These are phyloP conservation scores for Chaenocephalus aceratus DNA, from an alignment of 2,113 vertebrate genomes.

Conservation along the genomic window DNA sequence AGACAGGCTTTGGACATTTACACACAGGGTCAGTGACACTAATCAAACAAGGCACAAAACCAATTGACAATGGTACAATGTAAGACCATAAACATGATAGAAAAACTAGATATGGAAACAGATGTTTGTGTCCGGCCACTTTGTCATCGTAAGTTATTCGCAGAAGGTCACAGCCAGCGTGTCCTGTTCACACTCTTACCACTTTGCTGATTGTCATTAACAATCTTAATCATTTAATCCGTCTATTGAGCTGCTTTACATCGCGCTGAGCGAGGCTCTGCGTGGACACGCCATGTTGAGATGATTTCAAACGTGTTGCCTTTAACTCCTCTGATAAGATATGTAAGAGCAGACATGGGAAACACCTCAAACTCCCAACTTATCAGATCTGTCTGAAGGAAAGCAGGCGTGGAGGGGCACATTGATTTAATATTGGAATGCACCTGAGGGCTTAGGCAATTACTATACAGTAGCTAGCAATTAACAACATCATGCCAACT, in stretches of 20 bases:
- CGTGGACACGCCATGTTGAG: neutral
- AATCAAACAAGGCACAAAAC: slow-evolving; percentile 76
- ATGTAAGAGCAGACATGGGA: neutral
- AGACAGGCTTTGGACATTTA: slow-evolving; percentile 41
- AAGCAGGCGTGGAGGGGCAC: neutral
- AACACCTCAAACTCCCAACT: neutral
- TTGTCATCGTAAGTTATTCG: slow-evolving; percentile 7
- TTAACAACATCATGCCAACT: neutral
- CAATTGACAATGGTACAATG: slow-evolving; percentile 57
- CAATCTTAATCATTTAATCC: neutral
- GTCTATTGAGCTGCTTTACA: neutral
- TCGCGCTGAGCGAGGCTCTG: slow-evolving; percentile 11
- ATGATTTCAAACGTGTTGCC: neutral
- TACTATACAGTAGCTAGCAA: no score
- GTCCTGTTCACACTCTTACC: slow-evolving; percentile 45
- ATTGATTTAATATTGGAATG: neutral
- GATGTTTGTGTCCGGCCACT: slow-evolving; percentile 45
- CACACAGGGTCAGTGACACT: slow-evolving; percentile 42
- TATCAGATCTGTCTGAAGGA: neutral
- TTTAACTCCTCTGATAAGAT: slow-evolving; percentile 5
- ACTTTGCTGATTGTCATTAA: slow-evolving; percentile 16
- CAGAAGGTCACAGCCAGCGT: slow-evolving; percentile 64
- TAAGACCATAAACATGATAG: slow-evolving; percentile 67
- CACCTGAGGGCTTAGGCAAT: neutral
- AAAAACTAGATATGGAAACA: slow-evolving; percentile 48